phyloP scores from a whole-genome alignment of 2,797 vertebrate genomes.

The Pangasius mekongensis region DNA sequence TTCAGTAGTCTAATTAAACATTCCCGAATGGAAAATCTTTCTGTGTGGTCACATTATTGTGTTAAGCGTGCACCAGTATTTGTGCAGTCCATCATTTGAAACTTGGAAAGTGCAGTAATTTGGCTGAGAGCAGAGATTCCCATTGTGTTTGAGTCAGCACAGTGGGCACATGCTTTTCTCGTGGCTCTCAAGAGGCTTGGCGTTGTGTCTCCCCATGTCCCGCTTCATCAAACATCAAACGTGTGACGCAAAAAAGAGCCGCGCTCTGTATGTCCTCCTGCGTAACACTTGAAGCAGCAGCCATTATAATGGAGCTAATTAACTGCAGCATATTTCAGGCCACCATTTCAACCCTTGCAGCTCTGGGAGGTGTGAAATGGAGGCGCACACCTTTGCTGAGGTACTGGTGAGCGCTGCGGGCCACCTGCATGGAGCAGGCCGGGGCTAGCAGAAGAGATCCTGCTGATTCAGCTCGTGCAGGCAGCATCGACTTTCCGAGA shows the following conservation, averaged over 20 bases:
- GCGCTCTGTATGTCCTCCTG: background rate
- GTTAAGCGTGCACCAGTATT: background rate
- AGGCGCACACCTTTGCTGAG: slow-evolving; percentile 41
- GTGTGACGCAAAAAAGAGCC: background rate
- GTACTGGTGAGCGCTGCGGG: slow-evolving; percentile 20
- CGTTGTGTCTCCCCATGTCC: background rate
- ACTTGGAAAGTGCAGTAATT: background rate
- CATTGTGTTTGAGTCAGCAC: slow-evolving; percentile 17
- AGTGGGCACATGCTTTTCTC: slow-evolving; percentile 13
- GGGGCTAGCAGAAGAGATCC: slow-evolving; percentile 60
- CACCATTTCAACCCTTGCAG: background rate
- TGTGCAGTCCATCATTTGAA: slow-evolving; percentile 1
- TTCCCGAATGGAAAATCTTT: background rate
- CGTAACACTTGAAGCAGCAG: background rate
- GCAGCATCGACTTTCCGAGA: slow-evolving; percentile 71
- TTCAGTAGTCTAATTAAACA: background rate
- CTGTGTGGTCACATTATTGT: background rate
- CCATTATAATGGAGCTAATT: slow-evolving; percentile 14
- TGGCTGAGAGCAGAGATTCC: background rate
- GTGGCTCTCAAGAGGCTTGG: slow-evolving; percentile 11
- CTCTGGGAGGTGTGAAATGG: slow-evolving; percentile 28
- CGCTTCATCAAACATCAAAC: slow-evolving; percentile 7
- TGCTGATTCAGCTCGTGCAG: slow-evolving; percentile 76
- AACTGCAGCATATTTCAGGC: slow-evolving; percentile 13
- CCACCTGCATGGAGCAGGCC: slow-evolving; percentile 51